Evolutionary conservation across 2,113 vertebrate species (phyloP).

Genomic region (Capra hircus): DNA sequence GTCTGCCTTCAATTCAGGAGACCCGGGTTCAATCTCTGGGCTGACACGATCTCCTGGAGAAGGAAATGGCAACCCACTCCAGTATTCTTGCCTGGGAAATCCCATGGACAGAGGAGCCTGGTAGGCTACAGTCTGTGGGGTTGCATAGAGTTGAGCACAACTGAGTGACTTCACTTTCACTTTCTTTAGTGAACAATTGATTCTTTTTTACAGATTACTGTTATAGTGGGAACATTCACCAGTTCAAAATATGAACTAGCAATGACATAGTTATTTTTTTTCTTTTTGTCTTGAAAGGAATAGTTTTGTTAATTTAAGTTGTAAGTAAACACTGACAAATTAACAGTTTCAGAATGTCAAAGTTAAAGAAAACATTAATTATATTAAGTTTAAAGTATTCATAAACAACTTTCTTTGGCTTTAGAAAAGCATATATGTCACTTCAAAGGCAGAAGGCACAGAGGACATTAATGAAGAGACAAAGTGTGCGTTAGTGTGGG

Average conservation of each 20-base stretch:
- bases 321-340: neutral
- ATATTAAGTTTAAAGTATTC: neutral
- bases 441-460: neutral
- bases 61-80: neutral
- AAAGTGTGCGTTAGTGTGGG: neutral
- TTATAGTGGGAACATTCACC: neutral
- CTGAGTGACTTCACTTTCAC: neutral
- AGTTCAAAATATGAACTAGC: neutral
- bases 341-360: neutral
- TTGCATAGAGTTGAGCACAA: neutral
- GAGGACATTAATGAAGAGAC: neutral
- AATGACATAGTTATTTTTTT: neutral
- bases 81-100: neutral
- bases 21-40: rapidly evolving
- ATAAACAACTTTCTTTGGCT: neutral
- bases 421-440: neutral
- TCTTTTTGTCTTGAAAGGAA: neutral
- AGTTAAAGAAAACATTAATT: neutral
- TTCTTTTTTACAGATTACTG: neutral
- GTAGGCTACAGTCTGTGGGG: rapidly evolving
- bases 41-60: neutral
- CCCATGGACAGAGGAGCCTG: neutral
- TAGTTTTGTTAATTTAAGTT: neutral
- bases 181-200: neutral
- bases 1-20: neutral